A percentile compares a stretch with the other conserved stretches of the same genome.
Evolutionary conservation across 2,113 vertebrate genomes (phyloP).

Genomic region (Microcebus griseorufus): DNA sequence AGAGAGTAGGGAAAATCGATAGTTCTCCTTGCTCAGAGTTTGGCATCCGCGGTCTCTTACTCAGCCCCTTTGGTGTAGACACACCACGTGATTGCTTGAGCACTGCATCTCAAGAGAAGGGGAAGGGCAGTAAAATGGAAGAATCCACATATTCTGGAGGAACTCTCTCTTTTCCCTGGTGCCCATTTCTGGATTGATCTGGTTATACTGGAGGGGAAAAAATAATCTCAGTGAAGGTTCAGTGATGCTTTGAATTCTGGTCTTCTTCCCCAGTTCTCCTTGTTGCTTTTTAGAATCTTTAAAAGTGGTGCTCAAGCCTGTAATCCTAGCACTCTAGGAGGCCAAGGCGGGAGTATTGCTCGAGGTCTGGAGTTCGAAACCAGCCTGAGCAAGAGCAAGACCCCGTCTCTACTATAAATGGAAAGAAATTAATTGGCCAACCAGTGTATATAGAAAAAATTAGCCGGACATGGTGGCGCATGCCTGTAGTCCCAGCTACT

Average conservation of each 20-base stretch:
- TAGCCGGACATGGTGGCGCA: too few species aligned
- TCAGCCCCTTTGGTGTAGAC: neutral
- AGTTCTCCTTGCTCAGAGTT: neutral
- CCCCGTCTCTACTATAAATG: too few species aligned
- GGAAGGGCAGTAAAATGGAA: neutral
- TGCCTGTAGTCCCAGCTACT: too few species aligned
- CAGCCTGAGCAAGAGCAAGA: too few species aligned
- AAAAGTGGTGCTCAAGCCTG: neutral
- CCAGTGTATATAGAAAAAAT: too few species aligned
- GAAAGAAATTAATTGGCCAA: too few species aligned
- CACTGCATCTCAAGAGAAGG: neutral
- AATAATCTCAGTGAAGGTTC: neutral
- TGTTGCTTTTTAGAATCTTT: neutral
- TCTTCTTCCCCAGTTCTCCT: neutral
- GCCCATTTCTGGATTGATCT: neutral
- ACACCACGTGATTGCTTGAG: neutral
- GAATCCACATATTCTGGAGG: neutral
- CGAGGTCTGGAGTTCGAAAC: too few species aligned
- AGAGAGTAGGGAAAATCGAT: neutral
- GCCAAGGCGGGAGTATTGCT: too few species aligned
- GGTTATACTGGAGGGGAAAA: neutral
- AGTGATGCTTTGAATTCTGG: neutral
- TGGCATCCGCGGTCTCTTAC: neutral
- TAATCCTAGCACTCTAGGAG: too few species aligned
- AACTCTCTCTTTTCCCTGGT: neutral